Conservation (phyloP, 2,888 invertebrate genomes). For the Lasioglossum malachurum region DNA sequence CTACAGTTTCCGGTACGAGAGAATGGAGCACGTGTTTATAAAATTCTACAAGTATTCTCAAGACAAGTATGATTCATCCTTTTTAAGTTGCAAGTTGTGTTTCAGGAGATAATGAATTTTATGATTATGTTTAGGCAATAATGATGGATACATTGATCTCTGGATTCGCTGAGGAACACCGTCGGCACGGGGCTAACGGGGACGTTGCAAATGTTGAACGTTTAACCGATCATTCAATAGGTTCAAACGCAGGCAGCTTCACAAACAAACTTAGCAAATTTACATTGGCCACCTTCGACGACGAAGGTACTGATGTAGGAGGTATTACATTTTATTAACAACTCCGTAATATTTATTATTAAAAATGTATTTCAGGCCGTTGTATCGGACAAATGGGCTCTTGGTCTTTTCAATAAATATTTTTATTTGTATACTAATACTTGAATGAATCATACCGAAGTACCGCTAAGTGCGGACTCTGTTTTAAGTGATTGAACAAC, state of each 20-base stretch:
- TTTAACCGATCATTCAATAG: conserved; percentile 67
- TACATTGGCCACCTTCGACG: conserved; percentile 95
- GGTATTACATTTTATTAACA: neutral
- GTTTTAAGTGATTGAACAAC: conserved; percentile 77
- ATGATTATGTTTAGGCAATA: conserved; percentile 86
- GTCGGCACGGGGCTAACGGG: conserved; percentile 83
- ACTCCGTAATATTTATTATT: conserved; percentile 15
- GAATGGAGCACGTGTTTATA: conserved; percentile 91
- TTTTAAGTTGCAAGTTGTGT: neutral
- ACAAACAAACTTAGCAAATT: conserved; percentile 94
- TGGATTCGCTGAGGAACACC: conserved; percentile 92
- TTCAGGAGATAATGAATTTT: neutral
- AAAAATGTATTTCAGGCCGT: conserved; percentile 86
- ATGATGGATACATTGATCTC: conserved; percentile 95
- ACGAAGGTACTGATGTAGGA: conserved; percentile 87
- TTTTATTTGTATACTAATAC: conserved; percentile 25
- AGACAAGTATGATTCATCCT: conserved; percentile 85
- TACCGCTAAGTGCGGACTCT: conserved; percentile 41
- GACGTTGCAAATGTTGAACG: conserved; percentile 82
- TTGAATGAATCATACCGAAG: neutral
- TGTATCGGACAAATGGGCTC: conserved; percentile 96
- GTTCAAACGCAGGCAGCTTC: conserved; percentile 83
- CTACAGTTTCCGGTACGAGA: conserved; percentile 94
- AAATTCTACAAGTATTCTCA: conserved; percentile 91
- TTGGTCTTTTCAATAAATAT: conserved; percentile 88